Base-by-base conservation (phyloP, 2,888 invertebrate genomes). In the Orthonevra nobilis region DNA sequence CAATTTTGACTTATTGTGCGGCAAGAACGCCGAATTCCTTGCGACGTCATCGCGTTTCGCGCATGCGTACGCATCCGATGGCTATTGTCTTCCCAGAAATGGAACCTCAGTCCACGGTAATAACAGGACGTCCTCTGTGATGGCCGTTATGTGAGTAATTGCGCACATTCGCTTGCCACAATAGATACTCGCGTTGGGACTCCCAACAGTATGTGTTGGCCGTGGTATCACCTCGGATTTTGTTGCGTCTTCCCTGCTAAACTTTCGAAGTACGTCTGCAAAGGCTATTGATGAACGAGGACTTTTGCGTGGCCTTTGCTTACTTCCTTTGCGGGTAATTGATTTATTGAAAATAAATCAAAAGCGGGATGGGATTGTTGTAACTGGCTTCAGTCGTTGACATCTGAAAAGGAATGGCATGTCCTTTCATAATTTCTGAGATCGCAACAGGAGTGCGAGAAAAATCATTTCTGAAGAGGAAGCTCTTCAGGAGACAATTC, bases 301-400 rank as follows among this genome's bases (percentile, higher is more conserved):
- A 70, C 56, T 60, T 6, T 6, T 38, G n/a, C 17, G 15, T 9
- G 36, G 40, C 15, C 54, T 38, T 54, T 20, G 63, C 30, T 46
- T 46, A 38, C 30, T 42, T 40, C 42, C 52, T 28, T 7, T 26
- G 30, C 12, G 48, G 30, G 23, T 70, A 82, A 83, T 83, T 82
- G 81, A 83, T 82, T 83, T 82, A 83, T 82, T 81, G 75, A 81
- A 81, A 81, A 82, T 82, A 82, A 82, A 82, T 81, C 81, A 75
- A 77, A 28, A 14, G 28, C 15, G 36, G 64, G 38, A 70, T 52
- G 50, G 74, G 40, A 30, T 28, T 42, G 60, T 44, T 9, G 50
- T 23, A 3, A 23, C 15, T 23, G 64, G 30, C 38, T 28, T 44
- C 32, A 44, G 23, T 26, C 44, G 20, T 36, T 40, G 63, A 69